Evolutionary conservation across 2,113 vertebrate genomes (phyloP).

Genomic region (Phainopepla nitens): DNA sequence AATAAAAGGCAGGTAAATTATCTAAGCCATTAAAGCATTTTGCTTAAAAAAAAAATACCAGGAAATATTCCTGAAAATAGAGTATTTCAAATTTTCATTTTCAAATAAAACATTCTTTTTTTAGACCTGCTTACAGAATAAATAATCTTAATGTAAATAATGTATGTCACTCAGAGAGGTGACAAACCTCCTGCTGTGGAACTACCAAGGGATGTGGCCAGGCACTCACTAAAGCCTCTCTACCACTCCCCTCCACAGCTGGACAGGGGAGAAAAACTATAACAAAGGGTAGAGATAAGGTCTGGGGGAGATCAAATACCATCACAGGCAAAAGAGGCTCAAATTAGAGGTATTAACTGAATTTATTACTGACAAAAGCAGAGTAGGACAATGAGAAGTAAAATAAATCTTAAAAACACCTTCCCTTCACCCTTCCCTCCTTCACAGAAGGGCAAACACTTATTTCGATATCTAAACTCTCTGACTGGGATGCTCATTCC

Average conservation of each 20-base stretch:
- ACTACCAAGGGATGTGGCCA: rapidly evolving
- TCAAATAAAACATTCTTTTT: neutral
- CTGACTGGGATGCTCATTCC: neutral
- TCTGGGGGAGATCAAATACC: neutral
- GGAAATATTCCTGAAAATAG: neutral
- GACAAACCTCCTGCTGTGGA: rapidly evolving
- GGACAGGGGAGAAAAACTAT: neutral
- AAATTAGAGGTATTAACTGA: neutral
- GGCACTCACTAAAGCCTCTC: neutral
- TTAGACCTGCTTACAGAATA: neutral
- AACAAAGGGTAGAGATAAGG: neutral
- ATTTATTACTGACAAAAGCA: neutral
- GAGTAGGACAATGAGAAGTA: neutral
- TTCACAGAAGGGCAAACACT: neutral
- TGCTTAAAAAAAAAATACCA: neutral
- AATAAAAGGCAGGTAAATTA: neutral
- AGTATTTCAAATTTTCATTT: neutral
- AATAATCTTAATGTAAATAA: neutral
- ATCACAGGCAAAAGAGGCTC: neutral
- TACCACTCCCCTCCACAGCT: neutral
- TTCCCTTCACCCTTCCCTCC: neutral
- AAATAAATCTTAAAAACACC: neutral
- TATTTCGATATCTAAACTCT: neutral
- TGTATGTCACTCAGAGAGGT: neutral
- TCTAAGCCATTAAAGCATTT: neutral